Evolutionary conservation across 2,797 vertebrate species (phyloP).

Genomic region (Tokudaia muenninki): DNA sequence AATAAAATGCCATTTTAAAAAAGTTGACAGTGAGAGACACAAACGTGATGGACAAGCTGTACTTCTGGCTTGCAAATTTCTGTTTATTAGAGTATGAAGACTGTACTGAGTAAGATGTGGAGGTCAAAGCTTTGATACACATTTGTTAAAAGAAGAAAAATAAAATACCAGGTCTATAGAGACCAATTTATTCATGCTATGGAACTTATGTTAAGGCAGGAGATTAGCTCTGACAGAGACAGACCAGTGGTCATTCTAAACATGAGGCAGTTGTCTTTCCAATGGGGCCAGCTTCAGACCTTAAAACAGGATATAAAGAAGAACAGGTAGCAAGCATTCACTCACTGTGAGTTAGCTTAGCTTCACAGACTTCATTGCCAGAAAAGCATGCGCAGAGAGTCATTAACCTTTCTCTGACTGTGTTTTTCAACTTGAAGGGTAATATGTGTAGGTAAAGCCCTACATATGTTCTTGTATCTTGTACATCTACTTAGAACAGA

Average conservation of each 20-base stretch:
- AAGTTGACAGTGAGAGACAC: not conserved
- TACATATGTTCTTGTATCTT: not conserved
- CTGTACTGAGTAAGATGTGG: fast-evolving
- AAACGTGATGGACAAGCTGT: not conserved
- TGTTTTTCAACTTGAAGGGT: not conserved
- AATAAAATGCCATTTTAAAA: not conserved
- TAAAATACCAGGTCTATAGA: too few species aligned
- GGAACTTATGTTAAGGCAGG: not conserved
- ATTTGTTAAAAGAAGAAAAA: not conserved
- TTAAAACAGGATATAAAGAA: not conserved
- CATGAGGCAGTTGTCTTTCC: not conserved
- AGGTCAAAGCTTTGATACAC: not conserved
- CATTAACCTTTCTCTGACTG: not conserved
- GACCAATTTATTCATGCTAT: not conserved
- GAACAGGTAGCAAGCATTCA: not conserved
- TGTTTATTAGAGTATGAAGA: not conserved
- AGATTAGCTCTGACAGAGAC: not conserved
- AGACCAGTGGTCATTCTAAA: not conserved
- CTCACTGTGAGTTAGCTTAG: not conserved
- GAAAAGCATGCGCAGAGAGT: not conserved
- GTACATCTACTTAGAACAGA: not conserved
- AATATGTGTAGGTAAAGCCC: not conserved
- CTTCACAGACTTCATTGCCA: not conserved
- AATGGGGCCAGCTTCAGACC: not conserved
- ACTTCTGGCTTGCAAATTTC: too few species aligned